Conservation (phyloP, 2,888 invertebrate species). For the Cephus pulcher region DNA sequence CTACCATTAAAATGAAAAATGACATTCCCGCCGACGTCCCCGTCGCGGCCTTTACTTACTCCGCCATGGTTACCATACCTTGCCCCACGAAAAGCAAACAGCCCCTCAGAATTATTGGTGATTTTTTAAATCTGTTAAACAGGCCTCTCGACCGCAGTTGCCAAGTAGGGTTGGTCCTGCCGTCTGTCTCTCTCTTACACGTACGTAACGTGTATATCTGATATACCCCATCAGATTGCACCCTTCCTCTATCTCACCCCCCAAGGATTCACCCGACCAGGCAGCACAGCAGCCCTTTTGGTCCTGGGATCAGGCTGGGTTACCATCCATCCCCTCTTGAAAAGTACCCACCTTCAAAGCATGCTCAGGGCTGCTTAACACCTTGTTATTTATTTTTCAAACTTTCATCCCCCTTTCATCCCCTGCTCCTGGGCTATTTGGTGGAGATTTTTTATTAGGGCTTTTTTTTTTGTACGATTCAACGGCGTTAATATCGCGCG, state of each 20-base stretch:
- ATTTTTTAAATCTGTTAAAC: slow-evolving; percentile 46
- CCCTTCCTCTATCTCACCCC: slow-evolving; percentile 21
- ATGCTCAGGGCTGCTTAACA: slow-evolving; percentile 48
- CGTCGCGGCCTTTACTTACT: slow-evolving; percentile 32
- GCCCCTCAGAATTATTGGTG: slow-evolving; percentile 21
- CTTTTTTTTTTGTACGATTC: not conserved
- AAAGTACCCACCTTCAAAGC: slow-evolving; percentile 1
- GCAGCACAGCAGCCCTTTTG: slow-evolving; percentile 10
- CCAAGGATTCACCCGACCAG: slow-evolving; percentile 9
- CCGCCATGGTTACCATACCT: slow-evolving; percentile 49
- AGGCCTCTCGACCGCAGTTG: slow-evolving; percentile 41
- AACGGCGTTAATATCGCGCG: not conserved
- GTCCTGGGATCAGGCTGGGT: not conserved
- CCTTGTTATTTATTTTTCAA: slow-evolving; percentile 58
- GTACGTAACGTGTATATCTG: not conserved
- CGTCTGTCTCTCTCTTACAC: slow-evolving; percentile 12
- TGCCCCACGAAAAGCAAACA: slow-evolving; percentile 29
- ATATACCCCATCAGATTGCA: slow-evolving; percentile 10
- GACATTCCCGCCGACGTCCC: slow-evolving; percentile 43
- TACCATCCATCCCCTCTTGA: not conserved
- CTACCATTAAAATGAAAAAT: slow-evolving; percentile 67
- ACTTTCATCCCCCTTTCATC: not conserved
- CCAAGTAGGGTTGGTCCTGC: slow-evolving; percentile 16
- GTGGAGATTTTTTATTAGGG: not conserved
- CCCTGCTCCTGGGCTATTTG: not conserved